phyloP scores from a whole-genome alignment of 2,797 vertebrate genomes.

The Notolepis coatsorum region DNA sequence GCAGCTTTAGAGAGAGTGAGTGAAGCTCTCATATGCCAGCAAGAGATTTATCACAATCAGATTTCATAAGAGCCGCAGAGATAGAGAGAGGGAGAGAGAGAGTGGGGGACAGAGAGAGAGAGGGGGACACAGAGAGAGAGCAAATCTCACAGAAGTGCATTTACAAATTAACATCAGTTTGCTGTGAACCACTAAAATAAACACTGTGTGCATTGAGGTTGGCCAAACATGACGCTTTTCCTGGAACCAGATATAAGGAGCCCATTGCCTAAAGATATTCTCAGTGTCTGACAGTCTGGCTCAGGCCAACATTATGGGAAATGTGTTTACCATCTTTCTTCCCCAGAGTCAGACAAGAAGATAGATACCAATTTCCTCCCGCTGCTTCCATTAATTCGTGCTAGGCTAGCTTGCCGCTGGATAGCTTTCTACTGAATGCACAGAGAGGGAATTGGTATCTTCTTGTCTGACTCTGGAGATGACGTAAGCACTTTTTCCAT shows the following conservation, averaged over 20 bases:
- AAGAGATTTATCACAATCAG: constrained; percentile 42
- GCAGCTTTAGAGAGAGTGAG: constrained; percentile 24
- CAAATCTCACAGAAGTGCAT: constrained; percentile 9
- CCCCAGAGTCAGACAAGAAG: too few relatives aligned
- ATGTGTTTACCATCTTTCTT: too few relatives aligned
- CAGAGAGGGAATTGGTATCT: too few relatives aligned
- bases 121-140: constrained; percentile 2
- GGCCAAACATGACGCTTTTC: constrained; percentile 11
- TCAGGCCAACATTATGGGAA: too few relatives aligned
- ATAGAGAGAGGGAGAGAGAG: neutral
- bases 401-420: too few relatives aligned
- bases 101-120: neutral
- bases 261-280: constrained; percentile 1
- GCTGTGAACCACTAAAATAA: constrained; percentile 44
- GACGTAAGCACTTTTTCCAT: too few relatives aligned
- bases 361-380: too few relatives aligned
- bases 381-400: too few relatives aligned
- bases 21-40: constrained; percentile 20
- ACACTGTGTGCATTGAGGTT: constrained; percentile 28
- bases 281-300: neutral
- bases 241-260: constrained; percentile 6
- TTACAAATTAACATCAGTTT: constrained; percentile 44
- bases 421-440: too few relatives aligned
- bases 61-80: constrained; percentile 40
- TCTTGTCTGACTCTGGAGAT: too few relatives aligned